Evolutionary conservation across 2,113 vertebrate species (phyloP).

Genomic region (Ochotona princeps): DNA sequence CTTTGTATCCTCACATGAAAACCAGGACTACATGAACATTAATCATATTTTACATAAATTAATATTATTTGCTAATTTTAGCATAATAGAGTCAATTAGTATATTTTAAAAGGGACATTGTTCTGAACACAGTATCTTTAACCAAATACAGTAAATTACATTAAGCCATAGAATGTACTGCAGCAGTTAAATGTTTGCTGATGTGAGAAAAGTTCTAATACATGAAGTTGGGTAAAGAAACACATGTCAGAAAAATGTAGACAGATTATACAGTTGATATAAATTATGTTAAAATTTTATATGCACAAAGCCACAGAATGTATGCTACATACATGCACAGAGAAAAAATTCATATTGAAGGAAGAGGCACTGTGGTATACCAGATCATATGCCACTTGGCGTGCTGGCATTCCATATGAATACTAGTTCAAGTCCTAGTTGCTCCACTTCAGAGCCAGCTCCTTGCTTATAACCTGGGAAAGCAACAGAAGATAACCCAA

Average conservation of each 20-base stretch:
- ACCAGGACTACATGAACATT: neutral
- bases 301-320: neutral
- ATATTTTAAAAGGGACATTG: neutral
- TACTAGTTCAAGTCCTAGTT: too few relatives aligned
- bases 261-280: neutral
- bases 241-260: neutral
- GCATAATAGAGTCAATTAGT: neutral
- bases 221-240: neutral
- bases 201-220: neutral
- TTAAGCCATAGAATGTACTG: neutral
- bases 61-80: neutral
- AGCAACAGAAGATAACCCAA: too few relatives aligned
- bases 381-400: too few relatives aligned
- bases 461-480: too few relatives aligned
- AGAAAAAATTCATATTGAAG: neutral
- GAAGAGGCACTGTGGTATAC: too few relatives aligned
- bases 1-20: neutral
- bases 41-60: slow-evolving; percentile 8
- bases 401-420: too few relatives aligned
- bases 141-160: neutral
- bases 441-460: too few relatives aligned
- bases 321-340: neutral
- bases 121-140: neutral
- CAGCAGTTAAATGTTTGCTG: neutral
- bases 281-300: neutral